A percentile compares a stretch with the other conserved stretches of the same genome.
Conservation (phyloP, 1,140 invertebrate species). For the Sarcophaga bullata region DNA sequence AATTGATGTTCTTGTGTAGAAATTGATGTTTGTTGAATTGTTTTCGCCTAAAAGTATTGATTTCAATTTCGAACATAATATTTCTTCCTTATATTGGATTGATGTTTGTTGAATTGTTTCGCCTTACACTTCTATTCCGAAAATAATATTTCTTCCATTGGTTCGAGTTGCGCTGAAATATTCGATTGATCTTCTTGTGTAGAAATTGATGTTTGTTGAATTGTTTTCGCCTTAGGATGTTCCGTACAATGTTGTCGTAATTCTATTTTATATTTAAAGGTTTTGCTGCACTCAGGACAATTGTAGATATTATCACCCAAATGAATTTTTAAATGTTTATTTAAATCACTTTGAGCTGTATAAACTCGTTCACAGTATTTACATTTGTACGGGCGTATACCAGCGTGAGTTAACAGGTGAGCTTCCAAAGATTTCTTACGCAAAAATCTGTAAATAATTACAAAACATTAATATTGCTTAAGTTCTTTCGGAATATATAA, state of each 20-base stretch:
- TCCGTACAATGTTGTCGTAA: constrained; percentile 64
- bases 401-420: constrained; percentile 70
- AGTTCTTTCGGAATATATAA: constrained; percentile 46
- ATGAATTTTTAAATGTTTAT: constrained; percentile 65
- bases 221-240: constrained; percentile 52
- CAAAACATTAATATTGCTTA: constrained; percentile 46
- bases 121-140: too few species aligned
- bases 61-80: too few species aligned
- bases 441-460: constrained; percentile 52
- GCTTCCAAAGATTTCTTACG: constrained; percentile 60
- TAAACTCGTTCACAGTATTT: constrained; percentile 66
- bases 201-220: too few species aligned
- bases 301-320: constrained; percentile 66
- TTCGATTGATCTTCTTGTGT: too few species aligned
- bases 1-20: too few species aligned
- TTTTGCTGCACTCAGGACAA: constrained; percentile 64
- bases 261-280: constrained; percentile 66
- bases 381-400: constrained; percentile 71
- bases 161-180: too few species aligned
- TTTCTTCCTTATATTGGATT: too few species aligned
- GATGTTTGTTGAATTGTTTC: too few species aligned
- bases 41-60: too few species aligned
- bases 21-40: too few species aligned
- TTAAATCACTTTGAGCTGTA: constrained; percentile 66
- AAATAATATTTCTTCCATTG: too few species aligned